Percentiles rank a stretch among this genome's conserved stretches.
Conservation (phyloP, 1,140 invertebrate species). For the Drosophila fuyamai region DNA sequence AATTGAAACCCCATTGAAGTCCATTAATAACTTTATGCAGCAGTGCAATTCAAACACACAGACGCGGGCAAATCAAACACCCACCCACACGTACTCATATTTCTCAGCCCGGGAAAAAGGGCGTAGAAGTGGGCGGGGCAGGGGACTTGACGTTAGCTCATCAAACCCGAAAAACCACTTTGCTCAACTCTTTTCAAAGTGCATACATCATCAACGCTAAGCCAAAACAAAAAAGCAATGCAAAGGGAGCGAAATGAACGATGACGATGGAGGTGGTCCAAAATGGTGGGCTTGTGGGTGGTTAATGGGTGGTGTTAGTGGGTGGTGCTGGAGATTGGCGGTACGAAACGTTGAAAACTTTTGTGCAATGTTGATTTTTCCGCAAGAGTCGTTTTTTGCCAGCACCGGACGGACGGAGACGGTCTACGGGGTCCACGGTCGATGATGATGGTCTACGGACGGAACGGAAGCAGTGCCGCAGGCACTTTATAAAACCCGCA, state of each 20-base stretch:
- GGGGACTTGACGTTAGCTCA: slow-evolving; percentile 75
- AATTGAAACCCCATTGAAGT: slow-evolving; percentile 81
- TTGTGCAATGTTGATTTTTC: slow-evolving; percentile 83
- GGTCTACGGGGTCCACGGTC: slow-evolving; percentile 18
- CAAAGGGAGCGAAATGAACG: slow-evolving; percentile 61
- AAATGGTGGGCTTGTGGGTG: slow-evolving; percentile 1
- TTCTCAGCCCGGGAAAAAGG: slow-evolving; percentile 17
- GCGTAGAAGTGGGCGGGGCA: background rate
- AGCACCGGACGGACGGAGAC: slow-evolving; percentile 56
- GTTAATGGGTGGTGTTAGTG: background rate
- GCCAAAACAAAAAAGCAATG: slow-evolving; percentile 76
- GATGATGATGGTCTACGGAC: slow-evolving; percentile 13
- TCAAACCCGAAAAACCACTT: slow-evolving; percentile 81
- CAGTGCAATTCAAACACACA: slow-evolving; percentile 62
- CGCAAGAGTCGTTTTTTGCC: slow-evolving; percentile 79
- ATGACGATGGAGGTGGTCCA: slow-evolving; percentile 19
- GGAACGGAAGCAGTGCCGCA: slow-evolving; percentile 44
- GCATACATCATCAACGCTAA: slow-evolving; percentile 81
- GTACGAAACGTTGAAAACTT: slow-evolving; percentile 61
- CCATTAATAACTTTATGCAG: slow-evolving; percentile 81
- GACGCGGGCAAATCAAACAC: slow-evolving; percentile 29
- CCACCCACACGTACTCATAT: slow-evolving; percentile 30
- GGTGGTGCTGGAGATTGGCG: slow-evolving; percentile 25
- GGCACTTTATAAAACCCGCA: slow-evolving; percentile 75
- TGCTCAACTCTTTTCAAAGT: slow-evolving; percentile 83